Percentiles rank a stretch among this genome's conserved stretches.
Conservation (phyloP, 1,140 invertebrate genomes). For the Papilio dardanus region DNA sequence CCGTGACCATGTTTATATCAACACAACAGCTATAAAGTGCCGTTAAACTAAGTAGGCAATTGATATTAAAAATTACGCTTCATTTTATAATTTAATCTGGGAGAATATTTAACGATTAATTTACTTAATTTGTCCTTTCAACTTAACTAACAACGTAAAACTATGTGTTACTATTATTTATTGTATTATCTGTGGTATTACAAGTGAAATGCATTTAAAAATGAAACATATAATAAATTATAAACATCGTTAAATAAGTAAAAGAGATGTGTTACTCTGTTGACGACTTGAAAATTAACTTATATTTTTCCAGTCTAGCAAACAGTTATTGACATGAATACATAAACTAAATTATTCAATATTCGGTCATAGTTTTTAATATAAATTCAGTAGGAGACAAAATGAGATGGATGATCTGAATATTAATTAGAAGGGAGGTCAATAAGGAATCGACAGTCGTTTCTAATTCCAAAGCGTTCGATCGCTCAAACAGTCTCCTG, state of each 20-base stretch:
- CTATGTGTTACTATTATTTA: too few species aligned
- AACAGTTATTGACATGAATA: neutral
- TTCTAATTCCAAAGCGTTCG: constrained; percentile 22
- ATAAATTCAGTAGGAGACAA: constrained; percentile 23
- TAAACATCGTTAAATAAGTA: too few species aligned
- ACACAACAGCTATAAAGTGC: neutral
- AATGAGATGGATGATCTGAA: constrained; percentile 11
- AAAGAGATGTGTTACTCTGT: too few species aligned
- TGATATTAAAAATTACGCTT: neutral
- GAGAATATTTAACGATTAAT: too few species aligned
- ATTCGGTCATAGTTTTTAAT: constrained; percentile 10
- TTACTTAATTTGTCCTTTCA: too few species aligned
- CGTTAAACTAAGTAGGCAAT: neutral
- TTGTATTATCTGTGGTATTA: too few species aligned
- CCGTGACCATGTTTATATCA: neutral
- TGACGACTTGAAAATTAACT: neutral
- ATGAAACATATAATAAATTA: too few species aligned
- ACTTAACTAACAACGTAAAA: too few species aligned
- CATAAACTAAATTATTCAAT: neutral
- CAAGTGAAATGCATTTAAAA: too few species aligned
- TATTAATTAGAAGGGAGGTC: constrained; percentile 12
- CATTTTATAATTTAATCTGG: neutral
- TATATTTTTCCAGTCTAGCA: neutral
- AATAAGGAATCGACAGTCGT: constrained; percentile 26
- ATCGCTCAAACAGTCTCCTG: neutral